Evolutionary conservation across 2,797 vertebrate genomes (phyloP).

Genomic region (Lagocephalus sceleratus): DNA sequence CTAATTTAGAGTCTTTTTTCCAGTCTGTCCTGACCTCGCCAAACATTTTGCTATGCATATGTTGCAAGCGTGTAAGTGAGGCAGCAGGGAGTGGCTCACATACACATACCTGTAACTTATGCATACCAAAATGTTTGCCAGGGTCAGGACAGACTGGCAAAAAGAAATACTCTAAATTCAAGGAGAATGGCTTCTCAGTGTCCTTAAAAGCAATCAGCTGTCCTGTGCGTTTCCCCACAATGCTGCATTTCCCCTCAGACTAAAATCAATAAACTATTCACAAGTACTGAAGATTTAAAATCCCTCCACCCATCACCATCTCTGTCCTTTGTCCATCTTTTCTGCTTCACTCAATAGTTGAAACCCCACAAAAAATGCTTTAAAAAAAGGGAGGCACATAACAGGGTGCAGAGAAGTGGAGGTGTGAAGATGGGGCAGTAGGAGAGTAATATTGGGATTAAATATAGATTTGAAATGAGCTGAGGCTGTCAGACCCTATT

Average conservation of each 20-base stretch:
- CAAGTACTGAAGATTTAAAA: constrained; percentile 11
- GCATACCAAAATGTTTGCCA: no score
- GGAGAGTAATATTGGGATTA: constrained; percentile 45
- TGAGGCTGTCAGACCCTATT: constrained; percentile 43
- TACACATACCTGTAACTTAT: no score
- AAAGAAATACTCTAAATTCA: background rate
- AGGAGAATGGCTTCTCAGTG: constrained; percentile 15
- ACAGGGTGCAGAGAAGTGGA: constrained; percentile 13
- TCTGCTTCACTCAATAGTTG: constrained; percentile 3
- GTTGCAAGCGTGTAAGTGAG: no score
- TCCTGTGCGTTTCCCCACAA: constrained; percentile 27
- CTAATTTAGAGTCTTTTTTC: no score
- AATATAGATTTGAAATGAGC: constrained; percentile 65
- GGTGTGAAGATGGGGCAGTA: constrained; percentile 15
- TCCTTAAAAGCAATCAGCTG: constrained; percentile 14
- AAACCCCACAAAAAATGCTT: constrained; percentile 55
- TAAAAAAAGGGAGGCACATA: constrained; percentile 32
- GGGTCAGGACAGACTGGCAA: no score
- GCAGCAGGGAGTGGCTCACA: no score
- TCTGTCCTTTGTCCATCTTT: constrained; percentile 13
- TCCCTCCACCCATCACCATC: constrained; percentile 9
- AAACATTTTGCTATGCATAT: no score
- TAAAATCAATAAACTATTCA: constrained; percentile 47
- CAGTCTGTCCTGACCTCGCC: no score
- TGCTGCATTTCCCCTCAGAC: constrained; percentile 16